Evolutionary conservation across 1,140 invertebrate species (phyloP).

Genomic region (Mactra quadrangularis): DNA sequence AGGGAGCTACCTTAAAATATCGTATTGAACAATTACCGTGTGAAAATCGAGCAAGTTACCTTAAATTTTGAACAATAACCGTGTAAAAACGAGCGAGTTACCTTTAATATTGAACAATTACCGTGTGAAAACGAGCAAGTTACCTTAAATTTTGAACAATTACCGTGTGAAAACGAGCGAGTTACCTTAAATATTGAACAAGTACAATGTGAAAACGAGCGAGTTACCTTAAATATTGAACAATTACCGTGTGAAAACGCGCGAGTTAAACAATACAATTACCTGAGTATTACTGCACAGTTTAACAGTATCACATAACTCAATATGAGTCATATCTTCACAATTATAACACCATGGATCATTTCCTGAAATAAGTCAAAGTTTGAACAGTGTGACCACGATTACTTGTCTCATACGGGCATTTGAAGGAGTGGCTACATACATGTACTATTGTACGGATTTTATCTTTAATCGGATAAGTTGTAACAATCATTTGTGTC

Average conservation of each 20-base stretch:
- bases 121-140: not conserved
- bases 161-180: not conserved
- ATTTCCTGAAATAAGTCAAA: not conserved
- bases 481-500: not conserved
- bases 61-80: not conserved
- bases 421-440: no score
- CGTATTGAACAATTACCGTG: not conserved
- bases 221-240: not conserved
- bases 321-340: slow-evolving; percentile 28
- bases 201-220: not conserved
- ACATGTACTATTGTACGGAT: not conserved
- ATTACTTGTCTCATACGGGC: no score
- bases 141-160: not conserved
- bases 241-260: not conserved
- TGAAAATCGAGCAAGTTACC: not conserved
- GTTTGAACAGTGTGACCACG: no score
- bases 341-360: slow-evolving; percentile 13
- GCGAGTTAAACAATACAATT: no score
- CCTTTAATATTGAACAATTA: not conserved
- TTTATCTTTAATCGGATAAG: not conserved
- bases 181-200: not conserved
- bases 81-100: not conserved
- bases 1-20: no score
- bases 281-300: not conserved
- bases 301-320: slow-evolving; percentile 46